Conservation (phyloP, 2,797 vertebrate genomes). For the Fistularia commersonii region DNA sequence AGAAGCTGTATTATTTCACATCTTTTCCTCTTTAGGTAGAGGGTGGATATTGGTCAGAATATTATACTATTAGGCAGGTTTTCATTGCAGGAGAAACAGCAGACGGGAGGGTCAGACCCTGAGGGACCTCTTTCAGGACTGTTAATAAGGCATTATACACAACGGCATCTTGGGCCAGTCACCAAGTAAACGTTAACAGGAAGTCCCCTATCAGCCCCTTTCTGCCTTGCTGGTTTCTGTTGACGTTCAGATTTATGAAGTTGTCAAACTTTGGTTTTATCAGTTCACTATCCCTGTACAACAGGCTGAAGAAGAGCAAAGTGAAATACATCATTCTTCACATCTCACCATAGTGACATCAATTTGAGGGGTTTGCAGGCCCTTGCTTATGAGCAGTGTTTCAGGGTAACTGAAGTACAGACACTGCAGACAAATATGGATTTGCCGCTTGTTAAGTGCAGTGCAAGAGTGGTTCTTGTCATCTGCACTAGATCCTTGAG, state of each 20-base stretch:
- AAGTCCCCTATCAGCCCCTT: background rate
- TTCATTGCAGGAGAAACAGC: background rate
- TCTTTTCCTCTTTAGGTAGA: conserved; percentile 48
- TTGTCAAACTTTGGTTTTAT: no score
- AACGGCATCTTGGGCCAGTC: background rate
- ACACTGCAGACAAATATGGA: no score
- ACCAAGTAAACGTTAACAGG: background rate
- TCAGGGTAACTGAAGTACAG: no score
- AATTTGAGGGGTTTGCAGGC: no score
- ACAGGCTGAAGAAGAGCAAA: no score
- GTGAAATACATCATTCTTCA: no score
- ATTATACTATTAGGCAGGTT: conserved; percentile 42
- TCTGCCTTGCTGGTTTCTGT: background rate
- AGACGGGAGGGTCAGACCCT: background rate
- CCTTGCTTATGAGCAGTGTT: no score
- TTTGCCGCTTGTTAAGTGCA: no score
- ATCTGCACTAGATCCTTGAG: no score
- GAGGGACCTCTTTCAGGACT: background rate
- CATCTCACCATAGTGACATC: no score
- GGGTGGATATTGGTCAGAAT: conserved; percentile 37
- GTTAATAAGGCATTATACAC: background rate
- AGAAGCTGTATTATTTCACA: conserved; percentile 45
- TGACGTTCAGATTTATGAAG: background rate
- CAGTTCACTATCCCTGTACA: no score
- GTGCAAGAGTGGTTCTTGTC: no score